These are phyloP conservation scores for Scaptomyza montana DNA, from an alignment of 1,140 invertebrate species.

Conservation along the genomic window DNA sequence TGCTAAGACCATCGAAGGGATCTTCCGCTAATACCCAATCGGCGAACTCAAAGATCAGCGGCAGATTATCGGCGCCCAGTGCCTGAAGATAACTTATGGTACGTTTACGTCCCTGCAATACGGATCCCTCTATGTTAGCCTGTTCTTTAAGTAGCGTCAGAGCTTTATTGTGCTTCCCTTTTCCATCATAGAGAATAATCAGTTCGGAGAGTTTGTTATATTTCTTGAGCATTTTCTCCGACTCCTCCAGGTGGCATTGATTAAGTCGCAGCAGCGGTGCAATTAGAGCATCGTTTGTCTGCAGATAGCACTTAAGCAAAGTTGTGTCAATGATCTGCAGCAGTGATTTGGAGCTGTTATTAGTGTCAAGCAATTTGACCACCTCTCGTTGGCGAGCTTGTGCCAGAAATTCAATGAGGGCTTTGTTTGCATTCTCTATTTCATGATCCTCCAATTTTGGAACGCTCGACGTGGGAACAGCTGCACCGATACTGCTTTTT, in stretches of 20 bases:
- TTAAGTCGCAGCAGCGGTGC: constrained; percentile 96
- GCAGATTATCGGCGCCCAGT: constrained; percentile 92
- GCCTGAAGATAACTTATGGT: constrained; percentile 97
- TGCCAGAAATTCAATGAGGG: constrained; percentile 95
- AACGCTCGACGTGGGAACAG: constrained; percentile 84
- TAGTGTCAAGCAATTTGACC: constrained; percentile 67
- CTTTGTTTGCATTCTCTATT: constrained; percentile 93
- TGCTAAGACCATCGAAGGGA: constrained; percentile 95
- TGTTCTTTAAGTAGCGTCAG: constrained; percentile 94
- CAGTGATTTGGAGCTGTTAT: constrained; percentile 85
- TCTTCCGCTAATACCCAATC: constrained; percentile 94
- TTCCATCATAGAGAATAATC: constrained; percentile 97
- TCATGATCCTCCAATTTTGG: constrained; percentile 91
- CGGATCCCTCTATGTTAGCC: constrained; percentile 88
- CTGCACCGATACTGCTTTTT: constrained; percentile 84
- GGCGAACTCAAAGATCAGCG: constrained; percentile 97
- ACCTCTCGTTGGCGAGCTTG: constrained; percentile 87
- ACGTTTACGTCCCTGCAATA: constrained; percentile 90
- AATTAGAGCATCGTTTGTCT: constrained; percentile 97
- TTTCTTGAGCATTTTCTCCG: constrained; percentile 93
- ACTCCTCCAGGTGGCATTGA: constrained; percentile 97
- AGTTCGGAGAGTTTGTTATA: constrained; percentile 96
- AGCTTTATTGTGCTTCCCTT: constrained; percentile 95
- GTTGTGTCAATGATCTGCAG: constrained; percentile 98
- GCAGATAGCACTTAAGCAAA: constrained; percentile 97